These are phyloP conservation scores for Nymphalis c-album DNA, from an alignment of 2,888 invertebrate species.

Conservation along the genomic window DNA sequence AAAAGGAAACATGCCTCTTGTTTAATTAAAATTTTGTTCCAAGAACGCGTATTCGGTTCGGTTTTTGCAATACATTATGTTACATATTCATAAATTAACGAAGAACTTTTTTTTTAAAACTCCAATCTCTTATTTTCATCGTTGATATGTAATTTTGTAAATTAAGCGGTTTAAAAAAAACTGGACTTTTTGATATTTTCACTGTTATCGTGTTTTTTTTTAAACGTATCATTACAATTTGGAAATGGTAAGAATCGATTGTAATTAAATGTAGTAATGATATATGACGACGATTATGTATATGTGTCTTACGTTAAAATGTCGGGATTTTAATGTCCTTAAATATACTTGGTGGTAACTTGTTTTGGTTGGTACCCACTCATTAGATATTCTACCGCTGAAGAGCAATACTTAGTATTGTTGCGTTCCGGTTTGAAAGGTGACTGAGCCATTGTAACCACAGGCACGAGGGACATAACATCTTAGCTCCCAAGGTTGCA, in stretches of 20 bases:
- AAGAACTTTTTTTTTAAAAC: conserved; percentile 22
- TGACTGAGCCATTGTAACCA: no score
- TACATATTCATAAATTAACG: conserved; percentile 38
- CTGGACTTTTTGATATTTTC: conserved; percentile 5
- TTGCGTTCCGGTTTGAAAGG: no score
- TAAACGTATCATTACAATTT: conserved; percentile 2
- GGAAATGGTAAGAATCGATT: background rate
- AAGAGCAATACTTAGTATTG: no score
- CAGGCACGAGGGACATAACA: no score
- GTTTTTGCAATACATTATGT: conserved; percentile 43
- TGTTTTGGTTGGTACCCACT: no score
- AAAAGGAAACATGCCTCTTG: conserved; percentile 60
- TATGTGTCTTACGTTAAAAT: no score
- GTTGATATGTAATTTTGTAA: conserved; percentile 18
- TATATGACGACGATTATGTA: no score
- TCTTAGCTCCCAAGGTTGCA: no score
- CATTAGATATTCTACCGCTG: no score
- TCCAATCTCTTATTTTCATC: background rate
- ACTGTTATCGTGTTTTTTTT: conserved; percentile 5
- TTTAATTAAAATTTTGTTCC: conserved; percentile 74
- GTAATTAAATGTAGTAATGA: background rate
- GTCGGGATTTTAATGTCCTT: no score
- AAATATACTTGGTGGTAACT: no score
- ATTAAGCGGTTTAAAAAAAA: conserved; percentile 16
- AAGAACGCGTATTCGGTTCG: conserved; percentile 45